Evolutionary conservation across 2,113 vertebrate genomes (phyloP), one percentile per base, ranked within the genome.

Genomic region (Oreochromis tanganicae): DNA sequence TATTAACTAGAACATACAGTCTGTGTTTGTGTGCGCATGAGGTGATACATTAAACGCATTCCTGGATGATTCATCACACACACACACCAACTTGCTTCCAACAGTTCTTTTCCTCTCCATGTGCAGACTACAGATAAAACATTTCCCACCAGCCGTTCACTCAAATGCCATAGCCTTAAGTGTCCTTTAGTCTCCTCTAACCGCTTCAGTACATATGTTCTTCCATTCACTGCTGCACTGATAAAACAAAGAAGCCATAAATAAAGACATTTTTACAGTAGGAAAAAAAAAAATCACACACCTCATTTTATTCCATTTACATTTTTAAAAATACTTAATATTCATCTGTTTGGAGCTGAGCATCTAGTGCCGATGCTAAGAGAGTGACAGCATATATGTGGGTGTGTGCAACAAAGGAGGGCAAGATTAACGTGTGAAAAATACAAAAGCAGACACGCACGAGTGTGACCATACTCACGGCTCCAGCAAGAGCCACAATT

Each of bases 111-210:
- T 75, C 24, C 36, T 57, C 29, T 82, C 91, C 87, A 92, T 92
- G 93, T 94, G 92, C 59, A 89, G 59, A 80, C 56, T 55, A 41
- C 81, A 88, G 89, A 94, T 94, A 93, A 93, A 94, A 75, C 19
- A 36, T 81, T 82, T 71, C 68, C 85, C 80, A 87, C 12, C 46
- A 91, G 85, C 81, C 24, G 34, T 38, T 79, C 6, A 14, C 66
- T 87, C 17, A 83, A 81, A 83, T 63, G 38, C 21, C 11, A 5
- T 41, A 57, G 82, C 87, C 81, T 66, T 75, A 87, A 89, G 83
- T 82, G 84, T 80, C 82, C 87, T 86, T 87, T 59, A 80, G 82
- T 71, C 56, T 50, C 55, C 61, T 13, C 11, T 24, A 54, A 59
- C 55, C 43, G 78, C 43, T 68, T 61, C 52, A 24, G 24, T 78